Conservation (phyloP, 2,113 vertebrate genomes). For the Takifugu bimaculatus region DNA sequence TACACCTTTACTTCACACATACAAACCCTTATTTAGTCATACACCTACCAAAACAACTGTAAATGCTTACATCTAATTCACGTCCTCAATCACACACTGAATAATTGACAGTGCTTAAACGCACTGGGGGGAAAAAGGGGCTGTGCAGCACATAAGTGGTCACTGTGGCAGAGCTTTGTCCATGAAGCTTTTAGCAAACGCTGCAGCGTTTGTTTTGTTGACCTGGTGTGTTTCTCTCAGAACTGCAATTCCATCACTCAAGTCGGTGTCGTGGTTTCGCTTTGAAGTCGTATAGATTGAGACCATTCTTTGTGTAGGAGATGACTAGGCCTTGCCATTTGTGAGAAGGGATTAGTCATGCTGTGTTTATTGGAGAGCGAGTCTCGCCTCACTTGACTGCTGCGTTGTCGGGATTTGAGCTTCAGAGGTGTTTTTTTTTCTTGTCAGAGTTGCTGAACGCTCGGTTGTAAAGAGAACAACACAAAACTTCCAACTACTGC, state of each 20-base stretch:
- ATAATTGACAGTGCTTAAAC: conserved; percentile 65
- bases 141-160: conserved; percentile 47
- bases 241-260: conserved; percentile 30
- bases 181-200: conserved; percentile 49
- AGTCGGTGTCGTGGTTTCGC: conserved; percentile 29
- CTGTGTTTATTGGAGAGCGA: conserved; percentile 40
- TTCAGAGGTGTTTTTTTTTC: conserved; percentile 29
- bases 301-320: conserved; percentile 30
- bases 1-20: neutral
- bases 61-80: neutral
- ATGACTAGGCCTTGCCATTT: conserved; percentile 48
- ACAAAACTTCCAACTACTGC: neutral
- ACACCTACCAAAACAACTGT: neutral
- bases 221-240: conserved; percentile 23
- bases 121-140: conserved; percentile 36
- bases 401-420: conserved; percentile 46
- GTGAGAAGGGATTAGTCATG: conserved; percentile 60
- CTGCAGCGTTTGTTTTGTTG: conserved; percentile 38
- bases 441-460: conserved; percentile 6
- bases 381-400: conserved; percentile 44
- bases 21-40: conserved; percentile 11
- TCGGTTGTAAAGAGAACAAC: conserved; percentile 9
- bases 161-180: conserved; percentile 57
- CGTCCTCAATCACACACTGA: conserved; percentile 42
- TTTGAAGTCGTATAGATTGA: conserved; percentile 53